Base-by-base conservation (phyloP, 2,888 invertebrate species). In the Anthrax anthrax region DNA sequence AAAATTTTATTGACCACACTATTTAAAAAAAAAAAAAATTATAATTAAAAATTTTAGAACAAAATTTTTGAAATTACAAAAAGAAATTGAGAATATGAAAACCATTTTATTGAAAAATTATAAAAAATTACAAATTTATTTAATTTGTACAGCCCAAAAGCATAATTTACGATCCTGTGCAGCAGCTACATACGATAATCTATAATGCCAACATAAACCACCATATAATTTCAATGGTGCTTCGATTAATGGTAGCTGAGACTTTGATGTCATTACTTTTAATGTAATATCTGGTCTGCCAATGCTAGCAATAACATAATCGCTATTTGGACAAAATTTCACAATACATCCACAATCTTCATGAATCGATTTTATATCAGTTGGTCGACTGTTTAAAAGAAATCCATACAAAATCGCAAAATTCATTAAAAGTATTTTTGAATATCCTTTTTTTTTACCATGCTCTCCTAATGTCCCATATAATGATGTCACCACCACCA, bases 391-490 rank as follows among this genome's bases (percentile, higher is more conserved):
- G 49, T 51, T n/a, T n/a, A n/a, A n/a, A n/a, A n/a, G n/a, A n/a
- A n/a, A n/a, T n/a, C n/a, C n/a, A n/a, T n/a, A n/a, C n/a, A n/a
- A n/a, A n/a, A n/a, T n/a, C n/a, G n/a, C n/a, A n/a, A n/a, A n/a
- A n/a, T n/a, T n/a, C n/a, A n/a, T n/a, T n/a, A n/a, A n/a, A n/a
- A 23, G 23, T 23, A 23, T 23, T 16, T 18, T 42, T 18, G 23
- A 4, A 37, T 27, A 32, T 34, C 23, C 23, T 27, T 39, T 19
- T 17, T 39, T 47, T 48, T 40, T 39, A 80, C 80, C 79, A 78
- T 12, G 80, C 77, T 51, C 74, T 70, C 1, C 78, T 74, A 4
- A 80, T 67, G 59, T 84, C 78, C 78, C 83, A 84, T 2, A 81
- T 65, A 17, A 80, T 60, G 48, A 82, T 67, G 57, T 84, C 80